These are phyloP conservation scores for Microtus richardsoni DNA, from an alignment of 2,113 vertebrate species.

Conservation along the genomic window DNA sequence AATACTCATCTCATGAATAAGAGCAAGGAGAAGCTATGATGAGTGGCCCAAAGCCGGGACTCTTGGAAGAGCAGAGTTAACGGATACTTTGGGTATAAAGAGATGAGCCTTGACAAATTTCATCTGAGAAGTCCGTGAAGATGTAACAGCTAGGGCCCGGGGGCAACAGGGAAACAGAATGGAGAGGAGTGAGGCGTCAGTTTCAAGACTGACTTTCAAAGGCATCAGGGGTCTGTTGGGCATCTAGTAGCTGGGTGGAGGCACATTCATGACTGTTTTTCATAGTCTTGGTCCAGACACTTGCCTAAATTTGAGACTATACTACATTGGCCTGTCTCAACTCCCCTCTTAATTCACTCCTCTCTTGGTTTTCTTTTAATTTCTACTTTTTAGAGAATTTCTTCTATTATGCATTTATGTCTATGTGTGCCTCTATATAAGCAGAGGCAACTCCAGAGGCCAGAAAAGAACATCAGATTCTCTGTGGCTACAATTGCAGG, in stretches of 20 bases:
- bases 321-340: not conserved
- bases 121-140: not conserved
- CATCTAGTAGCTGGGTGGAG: not conserved
- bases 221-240: not conserved
- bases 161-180: not conserved
- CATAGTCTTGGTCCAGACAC: not conserved
- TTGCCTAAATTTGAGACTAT: not conserved
- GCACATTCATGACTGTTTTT: not conserved
- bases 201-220: not conserved
- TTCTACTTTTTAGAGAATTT: not conserved
- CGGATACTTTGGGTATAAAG: not conserved
- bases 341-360: not conserved
- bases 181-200: not conserved
- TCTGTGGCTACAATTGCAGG: not conserved
- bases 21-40: slow-evolving; percentile 1
- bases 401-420: not conserved
- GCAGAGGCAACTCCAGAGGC: too few species aligned
- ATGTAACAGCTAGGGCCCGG: not conserved
- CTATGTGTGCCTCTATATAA: not conserved
- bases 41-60: not conserved
- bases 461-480: not conserved
- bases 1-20: slow-evolving; percentile 59
- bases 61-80: not conserved
- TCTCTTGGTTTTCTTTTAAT: not conserved
- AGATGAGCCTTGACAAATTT: not conserved